phyloP scores from a whole-genome alignment of 92 coral and sea anemone species.

The Porites lobata region DNA sequence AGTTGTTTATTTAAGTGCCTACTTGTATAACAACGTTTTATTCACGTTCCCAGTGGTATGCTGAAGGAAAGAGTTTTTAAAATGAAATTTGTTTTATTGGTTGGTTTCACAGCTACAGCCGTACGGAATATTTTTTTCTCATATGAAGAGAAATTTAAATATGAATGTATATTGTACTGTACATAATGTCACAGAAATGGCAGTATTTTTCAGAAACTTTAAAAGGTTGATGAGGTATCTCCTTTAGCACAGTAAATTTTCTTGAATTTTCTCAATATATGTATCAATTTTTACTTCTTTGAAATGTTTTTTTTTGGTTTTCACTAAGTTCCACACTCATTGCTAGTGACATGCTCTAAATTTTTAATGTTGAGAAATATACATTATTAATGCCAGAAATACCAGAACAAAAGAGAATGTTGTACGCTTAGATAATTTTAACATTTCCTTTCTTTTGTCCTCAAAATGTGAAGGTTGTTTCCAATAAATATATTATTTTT shows the following conservation, averaged over 20 bases:
- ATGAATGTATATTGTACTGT: background rate
- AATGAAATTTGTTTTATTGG: background rate
- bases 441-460: background rate
- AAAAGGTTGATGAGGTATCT: background rate
- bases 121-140: background rate
- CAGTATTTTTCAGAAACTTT: background rate
- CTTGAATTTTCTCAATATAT: background rate
- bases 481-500: background rate
- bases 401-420: background rate
- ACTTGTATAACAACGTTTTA: background rate
- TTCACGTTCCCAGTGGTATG: background rate
- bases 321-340: background rate
- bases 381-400: constrained; percentile 13
- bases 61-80: background rate
- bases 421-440: background rate
- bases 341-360: background rate
- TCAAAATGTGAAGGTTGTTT: background rate
- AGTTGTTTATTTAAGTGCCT: background rate
- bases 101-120: background rate
- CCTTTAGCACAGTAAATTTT: background rate
- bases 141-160: background rate
- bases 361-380: constrained; percentile 6
- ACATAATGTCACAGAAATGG: background rate
- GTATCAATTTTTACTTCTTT: background rate
- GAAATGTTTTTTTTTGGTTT: background rate